phyloP scores from a whole-genome alignment of 2,888 invertebrate genomes.

The Cosmopolites sordidus region DNA sequence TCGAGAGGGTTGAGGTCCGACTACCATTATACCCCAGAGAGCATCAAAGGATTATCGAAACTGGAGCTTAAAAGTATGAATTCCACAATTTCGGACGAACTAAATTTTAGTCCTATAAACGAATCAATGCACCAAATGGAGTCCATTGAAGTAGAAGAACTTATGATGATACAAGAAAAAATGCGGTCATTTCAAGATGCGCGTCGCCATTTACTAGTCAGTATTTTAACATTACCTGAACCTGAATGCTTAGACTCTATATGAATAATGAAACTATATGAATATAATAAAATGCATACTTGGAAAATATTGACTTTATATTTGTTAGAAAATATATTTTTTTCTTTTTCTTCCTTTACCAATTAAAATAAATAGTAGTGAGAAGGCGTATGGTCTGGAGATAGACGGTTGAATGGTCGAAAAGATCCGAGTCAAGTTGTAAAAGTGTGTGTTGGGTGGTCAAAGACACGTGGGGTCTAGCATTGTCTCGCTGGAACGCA shows the following conservation, averaged over 20 bases:
- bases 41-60: conserved; percentile 3
- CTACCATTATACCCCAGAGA: background rate
- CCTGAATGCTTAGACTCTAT: background rate
- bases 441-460: too few relatives aligned
- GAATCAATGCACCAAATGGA: conserved; percentile 14
- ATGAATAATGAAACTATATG: too few relatives aligned
- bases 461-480: too few relatives aligned
- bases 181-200: conserved; percentile 16
- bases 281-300: too few relatives aligned
- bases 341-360: too few relatives aligned
- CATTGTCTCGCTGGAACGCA: too few relatives aligned
- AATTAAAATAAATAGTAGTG: too few relatives aligned
- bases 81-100: conserved; percentile 11
- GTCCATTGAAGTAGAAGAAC: conserved; percentile 9
- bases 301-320: too few relatives aligned
- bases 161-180: conserved; percentile 8
- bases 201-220: conserved; percentile 14
- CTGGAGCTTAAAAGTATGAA: background rate
- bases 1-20: background rate
- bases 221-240: conserved; percentile 13
- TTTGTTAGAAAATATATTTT: too few relatives aligned
- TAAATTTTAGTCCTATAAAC: conserved; percentile 8
- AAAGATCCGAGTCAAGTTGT: too few relatives aligned
- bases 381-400: too few relatives aligned
- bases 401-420: too few relatives aligned